Conservation (phyloP, 2,888 invertebrate species). For the Hyposoter didymator region DNA sequence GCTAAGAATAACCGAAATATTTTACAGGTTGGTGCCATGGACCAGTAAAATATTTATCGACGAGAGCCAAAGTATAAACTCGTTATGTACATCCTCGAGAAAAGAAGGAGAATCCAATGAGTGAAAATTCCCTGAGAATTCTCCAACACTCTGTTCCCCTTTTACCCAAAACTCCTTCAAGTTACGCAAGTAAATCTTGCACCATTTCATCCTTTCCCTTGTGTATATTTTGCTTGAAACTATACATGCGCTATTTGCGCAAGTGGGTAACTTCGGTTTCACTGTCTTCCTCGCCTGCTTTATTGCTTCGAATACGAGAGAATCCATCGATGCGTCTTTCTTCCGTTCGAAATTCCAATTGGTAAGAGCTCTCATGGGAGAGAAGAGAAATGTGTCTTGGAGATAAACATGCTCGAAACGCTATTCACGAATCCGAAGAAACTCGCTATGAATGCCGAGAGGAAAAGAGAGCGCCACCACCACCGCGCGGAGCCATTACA, state of each 20-base stretch:
- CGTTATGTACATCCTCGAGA: background rate
- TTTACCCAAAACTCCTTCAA: constrained; percentile 6
- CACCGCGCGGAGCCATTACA: constrained; percentile 50
- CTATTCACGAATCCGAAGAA: background rate
- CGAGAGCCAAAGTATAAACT: background rate
- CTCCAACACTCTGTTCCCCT: background rate
- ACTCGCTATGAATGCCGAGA: constrained; percentile 29
- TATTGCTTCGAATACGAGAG: constrained; percentile 18
- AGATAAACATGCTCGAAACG: constrained; percentile 46
- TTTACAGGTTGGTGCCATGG: too few species aligned
- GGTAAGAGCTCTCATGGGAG: constrained; percentile 49
- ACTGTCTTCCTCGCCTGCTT: constrained; percentile 7
- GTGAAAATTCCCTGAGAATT: background rate
- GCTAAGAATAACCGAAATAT: too few species aligned
- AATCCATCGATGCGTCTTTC: constrained; percentile 54
- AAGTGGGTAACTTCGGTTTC: constrained; percentile 32
- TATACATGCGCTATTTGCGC: background rate
- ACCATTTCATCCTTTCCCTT: background rate
- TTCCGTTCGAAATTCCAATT: constrained; percentile 46
- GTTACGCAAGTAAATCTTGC: constrained; percentile 42
- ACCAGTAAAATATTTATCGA: background rate
- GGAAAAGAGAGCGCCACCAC: constrained; percentile 18
- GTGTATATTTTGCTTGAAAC: background rate
- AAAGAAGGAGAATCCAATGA: background rate
- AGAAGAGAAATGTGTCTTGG: constrained; percentile 45